Conservation (phyloP, 2,888 invertebrate genomes). For the Cremastinae sp. region DNA sequence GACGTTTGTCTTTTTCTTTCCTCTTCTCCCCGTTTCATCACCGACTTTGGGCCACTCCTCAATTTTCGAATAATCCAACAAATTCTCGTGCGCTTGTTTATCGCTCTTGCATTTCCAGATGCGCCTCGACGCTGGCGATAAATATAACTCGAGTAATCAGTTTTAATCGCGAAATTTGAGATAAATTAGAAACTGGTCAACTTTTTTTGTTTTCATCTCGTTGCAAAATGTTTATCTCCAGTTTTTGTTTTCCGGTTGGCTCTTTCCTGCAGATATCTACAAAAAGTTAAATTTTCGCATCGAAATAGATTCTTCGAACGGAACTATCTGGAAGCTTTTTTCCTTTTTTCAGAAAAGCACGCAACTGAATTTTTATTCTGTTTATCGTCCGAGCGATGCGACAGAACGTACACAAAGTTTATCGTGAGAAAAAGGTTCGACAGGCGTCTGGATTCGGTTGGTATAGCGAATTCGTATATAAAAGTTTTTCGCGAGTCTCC, state of each 20-base stretch:
- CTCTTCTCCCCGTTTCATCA: slow-evolving; percentile 32
- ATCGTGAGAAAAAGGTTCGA: slow-evolving; percentile 22
- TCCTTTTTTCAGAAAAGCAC: background rate
- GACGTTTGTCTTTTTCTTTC: slow-evolving; percentile 25
- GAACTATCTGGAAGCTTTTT: too few relatives aligned
- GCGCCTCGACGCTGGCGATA: slow-evolving; percentile 36
- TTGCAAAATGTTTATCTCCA: too few relatives aligned
- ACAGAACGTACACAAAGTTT: slow-evolving; percentile 16
- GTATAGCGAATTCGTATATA: slow-evolving; percentile 19
- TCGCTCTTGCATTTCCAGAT: slow-evolving; percentile 31
- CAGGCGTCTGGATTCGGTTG: slow-evolving; percentile 15
- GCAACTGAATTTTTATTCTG: background rate
- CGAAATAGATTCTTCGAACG: too few relatives aligned
- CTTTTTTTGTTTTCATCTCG: too few relatives aligned
- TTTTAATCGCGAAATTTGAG: too few relatives aligned
- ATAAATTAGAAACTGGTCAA: too few relatives aligned
- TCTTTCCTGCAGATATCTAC: too few relatives aligned
- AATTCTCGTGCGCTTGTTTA: slow-evolving; percentile 10
- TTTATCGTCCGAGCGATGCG: background rate
- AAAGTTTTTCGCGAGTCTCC: slow-evolving; percentile 21
- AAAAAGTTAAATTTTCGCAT: too few relatives aligned
- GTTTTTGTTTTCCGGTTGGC: too few relatives aligned
- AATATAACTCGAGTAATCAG: background rate
- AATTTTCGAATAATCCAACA: slow-evolving; percentile 33
- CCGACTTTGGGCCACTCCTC: slow-evolving; percentile 51